These are phyloP conservation scores for Drosophila colorata DNA, from an alignment of 2,888 invertebrate genomes.

Conservation along the genomic window DNA sequence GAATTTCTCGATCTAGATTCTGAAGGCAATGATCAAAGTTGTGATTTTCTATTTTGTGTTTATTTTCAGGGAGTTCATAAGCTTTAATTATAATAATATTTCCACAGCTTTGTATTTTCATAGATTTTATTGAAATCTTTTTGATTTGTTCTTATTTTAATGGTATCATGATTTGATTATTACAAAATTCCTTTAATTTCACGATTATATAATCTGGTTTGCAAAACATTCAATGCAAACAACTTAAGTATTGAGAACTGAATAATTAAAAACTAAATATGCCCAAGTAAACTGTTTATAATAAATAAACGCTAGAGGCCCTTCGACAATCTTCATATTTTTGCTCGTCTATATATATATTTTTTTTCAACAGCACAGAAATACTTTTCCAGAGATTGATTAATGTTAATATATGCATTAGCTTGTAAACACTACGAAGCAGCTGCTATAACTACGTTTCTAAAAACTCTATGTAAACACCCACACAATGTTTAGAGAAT, in stretches of 20 bases:
- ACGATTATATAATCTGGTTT: neutral
- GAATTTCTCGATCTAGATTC: too few species aligned
- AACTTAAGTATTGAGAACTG: neutral
- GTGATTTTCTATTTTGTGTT: too few species aligned
- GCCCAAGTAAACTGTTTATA: neutral
- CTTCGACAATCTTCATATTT: neutral
- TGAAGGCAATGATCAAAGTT: too few species aligned
- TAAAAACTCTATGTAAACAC: neutral
- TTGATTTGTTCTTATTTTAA: neutral
- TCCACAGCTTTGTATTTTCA: too few species aligned
- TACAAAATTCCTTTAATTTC: too few species aligned
- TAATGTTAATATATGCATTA: conserved; percentile 20
- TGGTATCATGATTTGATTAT: too few species aligned
- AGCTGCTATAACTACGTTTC: conserved; percentile 1
- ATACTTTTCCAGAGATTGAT: neutral
- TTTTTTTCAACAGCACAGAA: neutral
- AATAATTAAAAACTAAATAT: neutral
- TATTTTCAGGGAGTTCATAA: too few species aligned
- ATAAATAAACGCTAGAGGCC: conserved; percentile 6
- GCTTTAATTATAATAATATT: too few species aligned
- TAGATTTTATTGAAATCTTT: too few species aligned
- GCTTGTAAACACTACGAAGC: neutral
- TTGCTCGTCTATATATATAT: neutral
- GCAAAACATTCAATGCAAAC: neutral
- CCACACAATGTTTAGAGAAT: conserved; percentile 13